Conservation (phyloP, 1,140 invertebrate species). For the Protaetia brevitarsis region DNA sequence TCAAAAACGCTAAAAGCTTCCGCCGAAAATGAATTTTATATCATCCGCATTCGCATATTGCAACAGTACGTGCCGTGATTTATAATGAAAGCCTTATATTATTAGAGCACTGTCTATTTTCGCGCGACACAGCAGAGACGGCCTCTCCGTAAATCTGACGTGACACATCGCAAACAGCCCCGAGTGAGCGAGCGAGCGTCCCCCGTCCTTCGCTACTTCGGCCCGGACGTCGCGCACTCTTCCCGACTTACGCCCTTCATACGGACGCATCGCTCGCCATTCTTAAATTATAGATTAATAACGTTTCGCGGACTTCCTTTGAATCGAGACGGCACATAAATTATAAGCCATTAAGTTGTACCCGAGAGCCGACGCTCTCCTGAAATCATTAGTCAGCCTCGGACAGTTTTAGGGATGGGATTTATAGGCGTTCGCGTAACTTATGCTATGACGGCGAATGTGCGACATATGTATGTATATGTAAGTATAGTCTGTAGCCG, state of each 20-base stretch:
- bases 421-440: not conserved
- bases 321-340: slow-evolving; percentile 11
- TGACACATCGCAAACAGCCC: not conserved
- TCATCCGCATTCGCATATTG: not conserved
- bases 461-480: not conserved
- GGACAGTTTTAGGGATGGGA: slow-evolving; percentile 5
- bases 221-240: not conserved
- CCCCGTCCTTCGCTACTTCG: not conserved
- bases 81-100: not conserved
- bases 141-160: not conserved
- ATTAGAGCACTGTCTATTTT: not conserved
- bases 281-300: slow-evolving; percentile 19
- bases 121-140: not conserved
- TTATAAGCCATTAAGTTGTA: slow-evolving; percentile 15
- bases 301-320: slow-evolving; percentile 8
- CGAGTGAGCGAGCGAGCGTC: not conserved
- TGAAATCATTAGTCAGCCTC: slow-evolving; percentile 12
- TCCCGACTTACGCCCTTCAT: not conserved
- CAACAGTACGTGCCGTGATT: not conserved
- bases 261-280: not conserved
- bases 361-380: not conserved
- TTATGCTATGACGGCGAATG: not conserved
- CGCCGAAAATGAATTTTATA: too few species aligned
- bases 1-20: too few species aligned
- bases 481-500: too few species aligned